Evolutionary conservation across 2,888 invertebrate genomes (phyloP).

Genomic region (Nemotelus nigrinus): DNA sequence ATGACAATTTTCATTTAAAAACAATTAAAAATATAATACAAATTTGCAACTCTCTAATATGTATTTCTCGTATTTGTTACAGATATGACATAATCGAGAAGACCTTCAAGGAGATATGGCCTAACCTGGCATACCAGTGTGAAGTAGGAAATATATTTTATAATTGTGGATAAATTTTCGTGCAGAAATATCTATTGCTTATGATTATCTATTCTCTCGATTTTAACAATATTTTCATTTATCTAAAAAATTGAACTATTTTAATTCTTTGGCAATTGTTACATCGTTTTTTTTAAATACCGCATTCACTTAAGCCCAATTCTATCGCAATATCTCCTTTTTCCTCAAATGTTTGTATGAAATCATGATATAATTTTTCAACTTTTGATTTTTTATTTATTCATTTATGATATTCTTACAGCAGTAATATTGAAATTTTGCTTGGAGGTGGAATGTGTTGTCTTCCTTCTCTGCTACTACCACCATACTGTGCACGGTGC

Average conservation of each 20-base stretch:
- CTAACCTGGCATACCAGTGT: slow-evolving; percentile 60
- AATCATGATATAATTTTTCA: background rate
- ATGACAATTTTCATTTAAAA: too few relatives aligned
- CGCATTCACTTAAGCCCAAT: too few relatives aligned
- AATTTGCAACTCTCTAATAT: slow-evolving; percentile 1
- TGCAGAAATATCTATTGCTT: slow-evolving; percentile 20
- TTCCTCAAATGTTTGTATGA: too few relatives aligned
- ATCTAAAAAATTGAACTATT: background rate
- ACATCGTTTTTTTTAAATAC: too few relatives aligned
- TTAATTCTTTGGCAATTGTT: background rate
- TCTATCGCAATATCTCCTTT: background rate
- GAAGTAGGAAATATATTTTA: slow-evolving; percentile 63
- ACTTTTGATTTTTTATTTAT: background rate
- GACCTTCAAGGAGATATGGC: slow-evolving; percentile 62
- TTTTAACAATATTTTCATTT: background rate
- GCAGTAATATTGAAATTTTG: too few relatives aligned
- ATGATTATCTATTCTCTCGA: slow-evolving; percentile 1
- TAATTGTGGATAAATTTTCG: slow-evolving; percentile 33
- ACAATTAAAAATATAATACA: background rate
- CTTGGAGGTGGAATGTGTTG: too few relatives aligned
- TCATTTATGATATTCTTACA: background rate
- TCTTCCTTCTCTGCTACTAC: too few relatives aligned
- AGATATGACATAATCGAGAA: slow-evolving; percentile 64
- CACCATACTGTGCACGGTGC: too few relatives aligned
- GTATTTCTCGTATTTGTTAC: slow-evolving; percentile 50